Percentiles rank a stretch among this genome's conserved stretches.
Evolutionary conservation across 2,888 invertebrate genomes (phyloP).

Genomic region (Lottia scabra): DNA sequence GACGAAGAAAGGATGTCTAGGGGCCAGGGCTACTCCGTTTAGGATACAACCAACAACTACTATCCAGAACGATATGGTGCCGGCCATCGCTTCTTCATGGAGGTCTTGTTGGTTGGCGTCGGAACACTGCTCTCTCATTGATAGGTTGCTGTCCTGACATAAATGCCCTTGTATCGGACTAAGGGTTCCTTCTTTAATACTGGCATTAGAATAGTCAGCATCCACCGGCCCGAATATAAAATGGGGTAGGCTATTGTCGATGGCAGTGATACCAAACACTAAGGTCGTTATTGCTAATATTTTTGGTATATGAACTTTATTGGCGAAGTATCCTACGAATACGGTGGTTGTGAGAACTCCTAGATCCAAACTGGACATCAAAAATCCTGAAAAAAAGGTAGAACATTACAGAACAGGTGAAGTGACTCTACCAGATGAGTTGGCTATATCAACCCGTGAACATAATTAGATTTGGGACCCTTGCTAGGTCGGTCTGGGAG

Average conservation of each 20-base stretch:
- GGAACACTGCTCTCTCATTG: background rate
- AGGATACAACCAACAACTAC: slow-evolving; percentile 34
- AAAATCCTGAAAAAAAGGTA: slow-evolving; percentile 27
- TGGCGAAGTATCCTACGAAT: slow-evolving; percentile 38
- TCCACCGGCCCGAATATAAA: slow-evolving; percentile 21
- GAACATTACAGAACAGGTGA: background rate
- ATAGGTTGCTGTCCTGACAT: background rate
- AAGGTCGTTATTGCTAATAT: slow-evolving; percentile 28
- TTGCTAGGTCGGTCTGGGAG: too few relatives aligned
- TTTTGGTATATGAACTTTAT: slow-evolving; percentile 36
- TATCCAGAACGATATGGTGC: slow-evolving; percentile 18
- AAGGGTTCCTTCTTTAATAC: background rate
- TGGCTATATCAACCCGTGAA: background rate
- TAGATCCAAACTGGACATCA: slow-evolving; percentile 56
- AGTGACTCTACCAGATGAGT: background rate
- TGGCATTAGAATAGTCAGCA: background rate
- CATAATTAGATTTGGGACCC: too few relatives aligned
- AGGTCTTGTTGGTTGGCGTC: background rate
- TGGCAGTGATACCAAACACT: slow-evolving; percentile 37
- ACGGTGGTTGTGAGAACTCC: slow-evolving; percentile 43
- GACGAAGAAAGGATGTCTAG: slow-evolving; percentile 28
- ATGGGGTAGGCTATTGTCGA: slow-evolving; percentile 39
- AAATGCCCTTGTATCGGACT: background rate
- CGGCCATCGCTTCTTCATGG: background rate
- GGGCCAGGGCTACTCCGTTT: slow-evolving; percentile 35